Conservation (phyloP, 2,888 invertebrate species). For the Barypeithes pellucidus region DNA sequence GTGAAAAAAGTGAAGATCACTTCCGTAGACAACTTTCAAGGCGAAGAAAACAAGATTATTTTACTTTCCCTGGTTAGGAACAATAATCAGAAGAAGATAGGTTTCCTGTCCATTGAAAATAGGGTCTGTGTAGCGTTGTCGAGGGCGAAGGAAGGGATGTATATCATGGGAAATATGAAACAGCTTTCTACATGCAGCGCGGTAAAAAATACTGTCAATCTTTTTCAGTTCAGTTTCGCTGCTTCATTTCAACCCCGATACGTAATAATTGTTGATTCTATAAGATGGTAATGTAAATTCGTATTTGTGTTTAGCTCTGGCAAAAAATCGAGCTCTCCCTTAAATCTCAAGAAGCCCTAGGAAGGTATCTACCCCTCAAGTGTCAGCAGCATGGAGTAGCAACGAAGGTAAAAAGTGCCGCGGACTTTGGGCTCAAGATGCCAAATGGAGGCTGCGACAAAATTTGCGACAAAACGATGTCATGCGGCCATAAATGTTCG, state of each 20-base stretch:
- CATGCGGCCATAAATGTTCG: slow-evolving; percentile 78
- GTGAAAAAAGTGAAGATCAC: slow-evolving; percentile 75
- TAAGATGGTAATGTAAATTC: too few species aligned
- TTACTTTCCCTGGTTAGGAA: slow-evolving; percentile 86
- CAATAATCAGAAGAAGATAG: slow-evolving; percentile 78
- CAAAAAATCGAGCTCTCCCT: slow-evolving; percentile 64
- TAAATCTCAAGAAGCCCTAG: slow-evolving; percentile 72
- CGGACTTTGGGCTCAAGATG: slow-evolving; percentile 71
- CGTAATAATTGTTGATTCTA: neutral
- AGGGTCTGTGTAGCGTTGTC: slow-evolving; percentile 86
- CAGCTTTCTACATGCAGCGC: slow-evolving; percentile 68
- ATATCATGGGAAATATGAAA: slow-evolving; percentile 82
- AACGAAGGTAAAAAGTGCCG: slow-evolving; percentile 66
- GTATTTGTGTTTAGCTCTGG: slow-evolving; percentile 17
- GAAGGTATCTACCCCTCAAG: slow-evolving; percentile 70
- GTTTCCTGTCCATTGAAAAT: slow-evolving; percentile 81
- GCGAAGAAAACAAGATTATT: slow-evolving; percentile 86
- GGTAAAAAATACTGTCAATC: slow-evolving; percentile 75
- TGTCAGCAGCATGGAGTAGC: slow-evolving; percentile 72
- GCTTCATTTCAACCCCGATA: neutral
- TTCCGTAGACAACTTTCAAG: slow-evolving; percentile 80
- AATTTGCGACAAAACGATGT: slow-evolving; percentile 70
- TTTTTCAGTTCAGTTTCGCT: neutral
- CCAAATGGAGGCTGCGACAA: slow-evolving; percentile 77
- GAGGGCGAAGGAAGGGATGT: slow-evolving; percentile 81